A percentile compares a stretch with the other conserved stretches of the same genome.
These are phyloP conservation scores for Syngnathus scovelli DNA, from an alignment of 2,113 vertebrate genomes.

Conservation along the genomic window DNA sequence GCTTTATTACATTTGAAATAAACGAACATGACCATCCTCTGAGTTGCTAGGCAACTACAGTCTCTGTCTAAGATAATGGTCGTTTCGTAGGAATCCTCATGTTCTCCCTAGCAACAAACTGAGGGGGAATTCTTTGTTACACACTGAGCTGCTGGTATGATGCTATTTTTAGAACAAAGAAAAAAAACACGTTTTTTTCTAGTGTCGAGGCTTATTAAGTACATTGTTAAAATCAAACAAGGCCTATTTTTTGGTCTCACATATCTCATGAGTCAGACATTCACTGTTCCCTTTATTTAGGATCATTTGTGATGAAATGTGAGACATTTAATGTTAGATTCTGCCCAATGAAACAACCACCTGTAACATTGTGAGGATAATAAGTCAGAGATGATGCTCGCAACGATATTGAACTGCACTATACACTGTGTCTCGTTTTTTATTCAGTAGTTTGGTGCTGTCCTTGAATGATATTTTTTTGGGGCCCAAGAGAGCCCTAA, in stretches of 20 bases:
- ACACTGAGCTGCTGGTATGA: conserved; percentile 11
- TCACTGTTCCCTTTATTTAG: not conserved
- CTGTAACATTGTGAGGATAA: not conserved
- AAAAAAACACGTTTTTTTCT: no score
- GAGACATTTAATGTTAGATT: not conserved
- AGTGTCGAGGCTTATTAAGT: not conserved
- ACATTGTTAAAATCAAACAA: not conserved
- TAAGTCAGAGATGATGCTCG: not conserved
- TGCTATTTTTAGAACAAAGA: conserved; percentile 56
- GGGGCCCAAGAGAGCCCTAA: no score
- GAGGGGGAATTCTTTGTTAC: conserved; percentile 35
- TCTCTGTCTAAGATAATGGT: conserved; percentile 51
- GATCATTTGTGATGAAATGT: not conserved
- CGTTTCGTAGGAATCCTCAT: conserved; percentile 33
- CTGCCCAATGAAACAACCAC: not conserved
- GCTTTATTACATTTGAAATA: conserved; percentile 43
- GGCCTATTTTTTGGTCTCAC: not conserved
- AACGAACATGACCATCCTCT: conserved; percentile 35
- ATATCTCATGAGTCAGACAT: not conserved
- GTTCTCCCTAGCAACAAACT: conserved; percentile 58
- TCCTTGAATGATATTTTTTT: no score
- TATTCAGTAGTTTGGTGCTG: no score
- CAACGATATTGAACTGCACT: not conserved
- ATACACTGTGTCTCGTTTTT: no score
- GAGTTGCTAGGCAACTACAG: conserved; percentile 70